phyloP scores from a whole-genome alignment of 2,888 invertebrate genomes.

The Oithona nana region DNA sequence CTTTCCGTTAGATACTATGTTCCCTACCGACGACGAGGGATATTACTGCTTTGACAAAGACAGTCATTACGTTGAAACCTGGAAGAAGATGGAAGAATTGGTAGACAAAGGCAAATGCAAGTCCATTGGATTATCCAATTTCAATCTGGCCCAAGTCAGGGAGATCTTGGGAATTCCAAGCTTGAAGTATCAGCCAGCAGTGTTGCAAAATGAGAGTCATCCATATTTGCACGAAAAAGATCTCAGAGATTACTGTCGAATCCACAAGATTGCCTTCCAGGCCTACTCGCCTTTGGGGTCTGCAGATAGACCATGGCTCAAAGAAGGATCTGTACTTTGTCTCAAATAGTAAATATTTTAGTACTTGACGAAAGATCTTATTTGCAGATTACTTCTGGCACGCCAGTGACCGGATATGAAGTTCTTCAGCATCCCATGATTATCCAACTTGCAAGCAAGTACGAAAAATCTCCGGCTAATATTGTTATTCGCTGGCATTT shows the following conservation, averaged over 20 bases:
- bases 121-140: conserved; percentile 14
- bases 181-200: conserved; percentile 6
- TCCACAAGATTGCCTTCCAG: conserved; percentile 7
- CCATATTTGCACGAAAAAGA: conserved; percentile 14
- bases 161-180: neutral
- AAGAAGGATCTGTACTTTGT: no score
- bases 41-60: conserved; percentile 3
- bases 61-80: conserved; percentile 10
- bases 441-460: neutral
- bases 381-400: conserved; percentile 6
- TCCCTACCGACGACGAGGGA: conserved; percentile 8
- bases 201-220: conserved; percentile 15
- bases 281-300: conserved; percentile 11
- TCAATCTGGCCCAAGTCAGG: neutral
- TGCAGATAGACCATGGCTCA: conserved; percentile 6
- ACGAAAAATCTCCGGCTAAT: neutral
- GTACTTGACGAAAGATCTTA: no score
- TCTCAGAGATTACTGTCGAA: conserved; percentile 5
- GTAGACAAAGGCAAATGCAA: neutral
- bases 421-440: conserved; percentile 7
- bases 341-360: no score
- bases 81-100: conserved; percentile 8
- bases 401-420: conserved; percentile 5
- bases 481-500: conserved; percentile 13
- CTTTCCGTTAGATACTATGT: no score